A percentile compares a stretch with the other conserved stretches of the same genome.
Conservation (phyloP, 2,888 invertebrate genomes). For the Pammene aurita region DNA sequence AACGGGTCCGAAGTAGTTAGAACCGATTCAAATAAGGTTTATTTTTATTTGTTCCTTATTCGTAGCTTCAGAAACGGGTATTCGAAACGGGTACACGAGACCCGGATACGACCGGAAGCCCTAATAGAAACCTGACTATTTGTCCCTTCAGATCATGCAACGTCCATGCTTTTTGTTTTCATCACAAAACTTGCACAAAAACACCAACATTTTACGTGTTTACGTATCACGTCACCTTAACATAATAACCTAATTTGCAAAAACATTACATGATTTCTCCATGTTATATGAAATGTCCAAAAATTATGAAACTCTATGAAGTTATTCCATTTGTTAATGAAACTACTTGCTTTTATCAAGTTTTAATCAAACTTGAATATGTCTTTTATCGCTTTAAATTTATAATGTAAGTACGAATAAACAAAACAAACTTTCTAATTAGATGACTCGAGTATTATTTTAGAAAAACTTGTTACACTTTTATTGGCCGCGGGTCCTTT, state of each 20-base stretch:
- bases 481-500: not conserved
- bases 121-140: too few species aligned
- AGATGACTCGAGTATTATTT: not conserved
- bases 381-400: constrained; percentile 8
- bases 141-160: too few species aligned
- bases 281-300: not conserved
- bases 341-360: constrained; percentile 8
- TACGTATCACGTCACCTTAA: not conserved
- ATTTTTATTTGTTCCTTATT: too few species aligned
- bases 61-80: too few species aligned
- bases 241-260: constrained; percentile 2
- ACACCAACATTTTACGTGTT: too few species aligned
- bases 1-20: too few species aligned
- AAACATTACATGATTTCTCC: constrained; percentile 3
- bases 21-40: too few species aligned
- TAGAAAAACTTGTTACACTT: not conserved
- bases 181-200: too few species aligned
- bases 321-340: not conserved
- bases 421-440: not conserved
- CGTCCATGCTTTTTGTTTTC: too few species aligned
- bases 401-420: constrained; percentile 1
- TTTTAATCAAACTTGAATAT: constrained; percentile 16
- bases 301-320: not conserved
- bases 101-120: too few species aligned
- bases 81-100: too few species aligned